These are phyloP conservation scores for Popillia japonica DNA, from an alignment of 1,140 invertebrate species.

Conservation along the genomic window DNA sequence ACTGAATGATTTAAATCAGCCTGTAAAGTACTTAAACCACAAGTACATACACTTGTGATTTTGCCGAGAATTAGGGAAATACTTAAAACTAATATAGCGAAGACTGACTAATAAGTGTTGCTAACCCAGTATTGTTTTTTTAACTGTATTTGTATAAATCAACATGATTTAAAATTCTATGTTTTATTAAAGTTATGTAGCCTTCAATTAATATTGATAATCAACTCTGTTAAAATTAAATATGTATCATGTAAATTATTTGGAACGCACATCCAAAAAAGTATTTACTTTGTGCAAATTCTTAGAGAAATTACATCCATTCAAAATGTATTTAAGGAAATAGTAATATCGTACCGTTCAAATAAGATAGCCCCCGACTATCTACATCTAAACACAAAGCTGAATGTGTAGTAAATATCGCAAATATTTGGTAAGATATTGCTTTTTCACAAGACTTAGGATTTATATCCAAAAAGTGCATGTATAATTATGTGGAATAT, in stretches of 20 bases:
- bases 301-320: not conserved
- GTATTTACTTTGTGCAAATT: not conserved
- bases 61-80: not conserved
- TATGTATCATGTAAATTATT: not conserved
- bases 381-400: too few relatives aligned
- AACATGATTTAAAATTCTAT: slow-evolving; percentile 22
- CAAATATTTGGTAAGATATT: too few relatives aligned
- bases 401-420: too few relatives aligned
- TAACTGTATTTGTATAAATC: not conserved
- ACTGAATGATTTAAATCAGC: not conserved
- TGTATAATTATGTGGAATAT: not conserved
- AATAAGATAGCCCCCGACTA: not conserved
- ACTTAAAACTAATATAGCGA: slow-evolving; percentile 19
- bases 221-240: not conserved
- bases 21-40: slow-evolving; percentile 19
- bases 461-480: not conserved
- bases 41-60: not conserved
- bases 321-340: not conserved
- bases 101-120: slow-evolving; percentile 19
- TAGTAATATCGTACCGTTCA: not conserved
- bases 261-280: slow-evolving; percentile 1
- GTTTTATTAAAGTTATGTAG: not conserved
- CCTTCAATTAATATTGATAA: not conserved
- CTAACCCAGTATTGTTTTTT: slow-evolving; percentile 15
- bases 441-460: too few relatives aligned